phyloP scores from a whole-genome alignment of 1,140 invertebrate species.

The Choristoneura fumiferana region DNA sequence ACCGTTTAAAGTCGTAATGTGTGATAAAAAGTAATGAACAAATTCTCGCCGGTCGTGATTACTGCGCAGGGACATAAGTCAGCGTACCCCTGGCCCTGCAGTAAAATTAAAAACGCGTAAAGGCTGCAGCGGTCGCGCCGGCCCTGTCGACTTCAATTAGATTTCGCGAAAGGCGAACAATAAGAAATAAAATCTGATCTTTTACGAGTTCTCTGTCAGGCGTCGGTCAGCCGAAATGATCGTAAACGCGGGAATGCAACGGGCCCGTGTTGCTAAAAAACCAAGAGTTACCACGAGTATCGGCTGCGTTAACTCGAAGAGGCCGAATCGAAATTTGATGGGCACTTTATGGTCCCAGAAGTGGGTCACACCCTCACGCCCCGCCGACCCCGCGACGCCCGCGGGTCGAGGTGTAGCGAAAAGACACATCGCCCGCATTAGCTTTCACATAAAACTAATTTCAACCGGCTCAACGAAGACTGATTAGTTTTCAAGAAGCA shows the following conservation, averaged over 20 bases:
- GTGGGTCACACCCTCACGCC: constrained; percentile 47
- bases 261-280: constrained; percentile 55
- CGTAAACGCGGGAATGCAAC: constrained; percentile 73
- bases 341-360: constrained; percentile 57
- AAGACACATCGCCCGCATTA: not conserved
- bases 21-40: constrained; percentile 67
- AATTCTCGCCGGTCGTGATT: constrained; percentile 55
- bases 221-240: constrained; percentile 65
- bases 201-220: constrained; percentile 70
- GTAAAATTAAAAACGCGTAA: constrained; percentile 75
- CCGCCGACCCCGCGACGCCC: not conserved
- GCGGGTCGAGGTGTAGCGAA: too few relatives aligned
- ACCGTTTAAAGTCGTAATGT: constrained; percentile 47
- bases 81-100: constrained; percentile 40
- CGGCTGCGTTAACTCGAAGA: constrained; percentile 39
- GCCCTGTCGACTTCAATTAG: constrained; percentile 68
- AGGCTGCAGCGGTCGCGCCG: constrained; percentile 46
- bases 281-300: constrained; percentile 41
- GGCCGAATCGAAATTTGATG: constrained; percentile 52
- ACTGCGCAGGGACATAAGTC: constrained; percentile 57
- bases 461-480: constrained; percentile 11
- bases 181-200: constrained; percentile 75
- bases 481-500: constrained; percentile 9
- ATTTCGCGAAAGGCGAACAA: constrained; percentile 76
- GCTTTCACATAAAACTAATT: constrained; percentile 6